Evolutionary conservation across 2,888 invertebrate species (phyloP), one percentile per base, ranked within the genome.

Genomic region (Eulithis testata): DNA sequence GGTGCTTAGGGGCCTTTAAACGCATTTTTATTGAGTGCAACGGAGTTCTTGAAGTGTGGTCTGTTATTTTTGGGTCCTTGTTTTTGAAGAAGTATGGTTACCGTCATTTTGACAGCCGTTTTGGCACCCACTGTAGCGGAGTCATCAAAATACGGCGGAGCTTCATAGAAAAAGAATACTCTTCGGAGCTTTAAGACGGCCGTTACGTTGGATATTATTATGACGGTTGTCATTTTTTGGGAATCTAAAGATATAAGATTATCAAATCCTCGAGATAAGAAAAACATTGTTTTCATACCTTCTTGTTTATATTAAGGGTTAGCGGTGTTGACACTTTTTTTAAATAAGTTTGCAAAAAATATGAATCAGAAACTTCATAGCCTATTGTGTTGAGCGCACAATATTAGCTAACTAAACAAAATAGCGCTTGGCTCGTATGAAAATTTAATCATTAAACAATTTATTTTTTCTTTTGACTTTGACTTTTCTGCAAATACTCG

Each of bases 21-120:
- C 84, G 84, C 83, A 77, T 89, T 91, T 91, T 91, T 90, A 93
- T 92, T 89, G 90, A 89, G 85, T 83, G 76, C 79, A 80, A 81
- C 73, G 70, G 72, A 77, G 76, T 31, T 50, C 66, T 60, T 56
- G 47, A 60, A 65, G 69, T 64, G 64, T 64, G 66, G 68, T 67
- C 73, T 75, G 72, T 75, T 79, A 75, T 70, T 73, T 71, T 66
- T 65, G 40, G 31, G 40, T 45, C 5, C 21, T 0, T 47, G 21
- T 21, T 21, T 21, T 21, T 37, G 3, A 21, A 47, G 47, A 47
- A 47, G 21, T 21, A 4, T 14, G 8, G 11, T 7, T 14, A 14
- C 47, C 47, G 47, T 47, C 47, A 47, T 8, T 47, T 21, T 47
- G 14, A 21, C 9, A 8, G 14, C 21, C 47, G 14, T 21, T 47